A percentile compares a stretch with the other conserved stretches of the same genome.
These are phyloP conservation scores for Procambarus clarkii DNA, from an alignment of 1,140 invertebrate species.

Conservation along the genomic window DNA sequence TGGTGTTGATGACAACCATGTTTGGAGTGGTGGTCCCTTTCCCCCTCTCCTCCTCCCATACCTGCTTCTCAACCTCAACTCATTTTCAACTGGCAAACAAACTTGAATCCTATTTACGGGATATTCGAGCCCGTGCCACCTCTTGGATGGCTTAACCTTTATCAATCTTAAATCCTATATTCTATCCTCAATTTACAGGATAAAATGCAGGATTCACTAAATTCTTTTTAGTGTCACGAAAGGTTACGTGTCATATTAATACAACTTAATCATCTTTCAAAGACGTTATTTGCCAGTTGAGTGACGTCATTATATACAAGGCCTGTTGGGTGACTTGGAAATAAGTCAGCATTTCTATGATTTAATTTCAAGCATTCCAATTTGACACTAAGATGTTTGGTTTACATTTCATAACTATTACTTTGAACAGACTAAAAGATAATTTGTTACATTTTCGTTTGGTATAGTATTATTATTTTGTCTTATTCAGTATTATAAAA, in stretches of 20 bases:
- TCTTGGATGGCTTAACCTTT: too few relatives aligned
- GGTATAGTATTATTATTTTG: neutral
- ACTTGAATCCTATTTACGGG: neutral
- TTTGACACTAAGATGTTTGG: neutral
- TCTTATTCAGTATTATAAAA: neutral
- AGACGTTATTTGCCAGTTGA: neutral
- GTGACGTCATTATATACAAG: neutral
- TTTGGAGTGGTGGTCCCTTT: neutral
- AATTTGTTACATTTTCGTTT: neutral
- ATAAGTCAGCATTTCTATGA: neutral
- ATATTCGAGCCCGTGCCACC: too few relatives aligned
- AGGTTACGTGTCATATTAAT: too few relatives aligned
- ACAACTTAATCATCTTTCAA: too few relatives aligned
- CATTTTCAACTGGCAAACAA: neutral
- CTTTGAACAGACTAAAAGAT: neutral
- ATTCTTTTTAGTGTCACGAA: too few relatives aligned
- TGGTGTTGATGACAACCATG: neutral
- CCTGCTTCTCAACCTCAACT: neutral
- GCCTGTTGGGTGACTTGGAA: constrained; percentile 2
- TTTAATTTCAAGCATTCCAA: constrained; percentile 32
- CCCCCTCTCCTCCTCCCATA: neutral
- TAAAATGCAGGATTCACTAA: too few relatives aligned
- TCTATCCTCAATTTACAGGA: too few relatives aligned
- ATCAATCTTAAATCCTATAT: too few relatives aligned
- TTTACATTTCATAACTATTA: constrained; percentile 15